Evolutionary conservation across 1,140 invertebrate species (phyloP), one percentile per base, ranked within the genome.

Genomic region (Drosophila setifemur): DNA sequence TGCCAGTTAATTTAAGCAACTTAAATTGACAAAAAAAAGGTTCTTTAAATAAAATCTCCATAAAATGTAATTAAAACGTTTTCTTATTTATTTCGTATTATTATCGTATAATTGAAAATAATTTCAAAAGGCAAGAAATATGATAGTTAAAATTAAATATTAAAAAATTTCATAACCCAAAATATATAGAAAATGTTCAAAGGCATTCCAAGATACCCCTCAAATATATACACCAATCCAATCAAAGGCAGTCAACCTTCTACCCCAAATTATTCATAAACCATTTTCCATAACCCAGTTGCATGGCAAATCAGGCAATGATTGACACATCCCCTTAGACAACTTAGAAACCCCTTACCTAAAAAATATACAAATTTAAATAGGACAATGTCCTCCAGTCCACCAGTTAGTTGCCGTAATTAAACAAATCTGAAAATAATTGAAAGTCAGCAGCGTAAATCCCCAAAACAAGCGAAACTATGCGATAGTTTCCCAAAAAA

Each of bases 381-480:
- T 14, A 68, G 28, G 31, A 42, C 57, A 55, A 44, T 45, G 12
- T 28, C n/a, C 18, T 16, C 8, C 18, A 28, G 33, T 23, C 12
- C 28, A 16, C 6, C 2, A 1, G n/a, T 25, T 7, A n/a, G n/a
- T n/a, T n/a, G 19, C 19, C 53, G 37, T 87, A 73, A 76, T 86
- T 86, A 76, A 76, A 68, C 75, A 86, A 86, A 86, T 86, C 81
- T 86, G 82, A 76, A 81, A 69, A 81, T 86, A 86, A 86, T 86
- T 86, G 81, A 86, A 86, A 86, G 66, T 86, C 87, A 63, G 58
- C 67, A 48, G 73, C 61, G 54, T 54, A 86, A 81, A 76, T 81
- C 72, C 67, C 58, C 69, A 70, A 82, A 48, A 61, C 21, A 48
- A 47, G 43, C 48, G 35, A 61, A 85, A 85, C 78, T 82, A 82